Base-by-base conservation (phyloP, 23 tunicate species). In the Halocynthia roretzi region DNA sequence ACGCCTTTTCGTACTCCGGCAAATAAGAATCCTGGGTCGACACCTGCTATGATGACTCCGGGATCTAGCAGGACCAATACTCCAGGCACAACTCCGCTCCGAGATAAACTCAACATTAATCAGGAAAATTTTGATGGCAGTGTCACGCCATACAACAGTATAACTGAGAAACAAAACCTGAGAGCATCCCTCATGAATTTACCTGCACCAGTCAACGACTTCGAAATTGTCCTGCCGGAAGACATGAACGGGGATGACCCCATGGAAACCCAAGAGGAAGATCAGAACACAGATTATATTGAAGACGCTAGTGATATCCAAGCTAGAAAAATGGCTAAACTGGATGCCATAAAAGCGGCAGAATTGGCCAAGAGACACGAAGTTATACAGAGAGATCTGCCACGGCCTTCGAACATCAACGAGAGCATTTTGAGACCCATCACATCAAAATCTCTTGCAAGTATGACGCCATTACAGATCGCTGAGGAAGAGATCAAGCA, bases 191-290 rank as follows among this genome's bases (percentile, higher is more conserved):
- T 89, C 50, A 62, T 83, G 7, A 67, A 67, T 49, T 79, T 89
- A 44, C 99, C 96, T 18, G 81, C 86, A 12, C 96, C 96, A 2
- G 66, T 70, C 61, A 96, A 89, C 64, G 93, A 89, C 68, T 96
- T 96, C 71, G 99, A 96, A 83, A 92, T 96, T 54, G 96, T 96
- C 55, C 74, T 96, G 10, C 96, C 96, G 14, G 96, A 89, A 56
- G 80, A 87, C 61, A 75, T 54, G 72, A 85, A 92, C 40, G 83
- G 72, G 31, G 68, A 76, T 6, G 60, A 61, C 10, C 71, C 58
- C 15, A 12, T 14, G 17, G 85, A 83, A 20, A 76, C 67, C 11
- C 77, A 89, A 15, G 77, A 76, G 7, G 72, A 82, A 9, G 84
- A 65, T 55, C 72, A 52, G 7, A 52, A 60, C 7, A 62, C 79